Evolutionary conservation across 1,140 invertebrate species (phyloP).

Genomic region (Pseudomyrmex pallidus): DNA sequence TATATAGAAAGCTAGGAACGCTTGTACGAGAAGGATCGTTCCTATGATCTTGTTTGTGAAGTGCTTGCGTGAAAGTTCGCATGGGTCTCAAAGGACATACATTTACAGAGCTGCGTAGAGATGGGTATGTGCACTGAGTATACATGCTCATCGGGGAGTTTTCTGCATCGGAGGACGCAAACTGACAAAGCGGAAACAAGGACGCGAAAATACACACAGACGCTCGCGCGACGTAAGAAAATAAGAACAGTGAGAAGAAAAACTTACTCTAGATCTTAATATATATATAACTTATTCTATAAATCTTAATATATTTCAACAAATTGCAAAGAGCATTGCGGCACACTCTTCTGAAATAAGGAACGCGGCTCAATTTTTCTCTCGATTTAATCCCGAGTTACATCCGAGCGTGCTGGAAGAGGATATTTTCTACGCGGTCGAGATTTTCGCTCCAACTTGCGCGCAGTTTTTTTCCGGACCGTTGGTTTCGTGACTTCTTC

Average conservation of each 20-base stretch:
- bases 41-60: slow-evolving; percentile 44
- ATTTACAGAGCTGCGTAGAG: slow-evolving; percentile 34
- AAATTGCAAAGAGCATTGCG: slow-evolving; percentile 16
- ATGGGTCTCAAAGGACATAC: slow-evolving; percentile 46
- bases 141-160: slow-evolving; percentile 28
- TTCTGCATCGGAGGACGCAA: slow-evolving; percentile 1
- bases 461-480: slow-evolving; percentile 31
- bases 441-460: neutral
- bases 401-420: slow-evolving; percentile 12
- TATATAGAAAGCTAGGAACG: neutral
- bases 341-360: neutral
- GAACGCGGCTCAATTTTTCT: slow-evolving; percentile 28
- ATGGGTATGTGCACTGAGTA: slow-evolving; percentile 35
- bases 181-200: slow-evolving; percentile 22
- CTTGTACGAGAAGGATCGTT: slow-evolving; percentile 1
- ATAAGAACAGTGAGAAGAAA: neutral
- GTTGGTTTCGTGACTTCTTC: slow-evolving; percentile 6
- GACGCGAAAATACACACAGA: slow-evolving; percentile 4
- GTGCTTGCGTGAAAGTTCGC: slow-evolving; percentile 39
- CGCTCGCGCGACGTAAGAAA: slow-evolving; percentile 9
- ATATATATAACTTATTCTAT: slow-evolving; percentile 22
- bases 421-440: slow-evolving; percentile 18
- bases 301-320: slow-evolving; percentile 48
- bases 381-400: slow-evolving; percentile 42
- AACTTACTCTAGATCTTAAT: slow-evolving; percentile 41